Evolutionary conservation across 2,113 vertebrate species (phyloP), one percentile per base, ranked within the genome.

Genomic region (Kryptolebias marmoratus): DNA sequence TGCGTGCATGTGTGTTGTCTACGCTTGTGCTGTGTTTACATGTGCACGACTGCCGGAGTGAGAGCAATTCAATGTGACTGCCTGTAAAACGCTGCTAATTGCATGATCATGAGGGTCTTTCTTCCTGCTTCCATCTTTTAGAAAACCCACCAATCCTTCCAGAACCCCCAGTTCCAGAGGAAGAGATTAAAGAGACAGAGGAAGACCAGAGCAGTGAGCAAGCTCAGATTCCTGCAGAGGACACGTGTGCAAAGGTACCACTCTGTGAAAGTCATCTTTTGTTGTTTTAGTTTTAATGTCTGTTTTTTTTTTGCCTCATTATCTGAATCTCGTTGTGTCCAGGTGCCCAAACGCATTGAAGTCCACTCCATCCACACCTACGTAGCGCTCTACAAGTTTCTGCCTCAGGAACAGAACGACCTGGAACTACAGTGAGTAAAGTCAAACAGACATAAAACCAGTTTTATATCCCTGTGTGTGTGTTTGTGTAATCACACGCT

Each of bases 371-470:
- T 97, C 92, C 96, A 97, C 88, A 96, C 95, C 50, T 98, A 97
- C 0, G 96, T 98, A 1, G 95, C 95, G 0, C 95, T 98, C 76
- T 97, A 95, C 93, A 96, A 94, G 90, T 98, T 98, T 63, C 86
- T 97, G 84, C 96, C 96, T 62, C 96, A 97, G 83, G 96, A 97
- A 80, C 94, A 90, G 58, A 96, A 96, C 0, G 96, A 97, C 83
- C 92, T 98, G 84, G 95, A 95, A 79, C 88, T 97, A 48, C 95
- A 95, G 96, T 98, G 84, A 96, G 96, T 94, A 67, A 68, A 60
- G 10, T 27, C 47, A 64, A 15, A 47, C 71, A 66, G 16, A 18
- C 48, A 62, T 31, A 45, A 39, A 42, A 14, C 32, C 27, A 22
- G 18, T 30, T 39, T 39, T 48, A 13, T 39, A 27, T 10, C 36